phyloP scores from a whole-genome alignment of 2,888 invertebrate species.

The Arge pagana region DNA sequence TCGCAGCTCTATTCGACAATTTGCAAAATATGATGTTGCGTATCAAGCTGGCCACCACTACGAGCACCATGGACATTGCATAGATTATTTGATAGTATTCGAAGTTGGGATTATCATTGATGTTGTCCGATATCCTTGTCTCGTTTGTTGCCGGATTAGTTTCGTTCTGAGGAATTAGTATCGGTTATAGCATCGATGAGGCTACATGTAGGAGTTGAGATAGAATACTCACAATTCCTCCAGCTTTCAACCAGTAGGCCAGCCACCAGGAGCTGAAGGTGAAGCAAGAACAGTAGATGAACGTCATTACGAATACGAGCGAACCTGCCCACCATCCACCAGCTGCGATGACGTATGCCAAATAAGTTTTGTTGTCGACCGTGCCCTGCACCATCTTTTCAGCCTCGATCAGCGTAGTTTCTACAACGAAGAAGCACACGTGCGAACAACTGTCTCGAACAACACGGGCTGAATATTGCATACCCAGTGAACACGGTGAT shows the following conservation, averaged over 20 bases:
- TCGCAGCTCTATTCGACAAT: conserved; percentile 61
- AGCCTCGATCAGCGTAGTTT: too few relatives aligned
- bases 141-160: conserved; percentile 36
- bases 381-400: conserved; percentile 37
- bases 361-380: conserved; percentile 56
- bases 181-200: too few relatives aligned
- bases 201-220: too few relatives aligned
- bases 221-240: conserved; percentile 49
- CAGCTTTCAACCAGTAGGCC: conserved; percentile 61
- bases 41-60: conserved; percentile 61
- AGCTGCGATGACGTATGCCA: conserved; percentile 61
- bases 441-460: too few relatives aligned
- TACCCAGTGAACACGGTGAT: too few relatives aligned
- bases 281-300: conserved; percentile 60
- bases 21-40: conserved; percentile 64
- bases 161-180: conserved; percentile 39
- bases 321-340: conserved; percentile 59
- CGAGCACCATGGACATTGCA: conserved; percentile 59
- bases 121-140: conserved; percentile 47
- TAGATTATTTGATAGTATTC: conserved; percentile 62
- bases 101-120: conserved; percentile 61
- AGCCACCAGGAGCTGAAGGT: conserved; percentile 67
- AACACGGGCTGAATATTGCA: too few relatives aligned
- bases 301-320: conserved; percentile 56
- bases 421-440: too few relatives aligned